Percentiles rank a stretch among this genome's conserved stretches.
Evolutionary conservation across 1,140 invertebrate species (phyloP).

Genomic region (Parapsyche elsis): DNA sequence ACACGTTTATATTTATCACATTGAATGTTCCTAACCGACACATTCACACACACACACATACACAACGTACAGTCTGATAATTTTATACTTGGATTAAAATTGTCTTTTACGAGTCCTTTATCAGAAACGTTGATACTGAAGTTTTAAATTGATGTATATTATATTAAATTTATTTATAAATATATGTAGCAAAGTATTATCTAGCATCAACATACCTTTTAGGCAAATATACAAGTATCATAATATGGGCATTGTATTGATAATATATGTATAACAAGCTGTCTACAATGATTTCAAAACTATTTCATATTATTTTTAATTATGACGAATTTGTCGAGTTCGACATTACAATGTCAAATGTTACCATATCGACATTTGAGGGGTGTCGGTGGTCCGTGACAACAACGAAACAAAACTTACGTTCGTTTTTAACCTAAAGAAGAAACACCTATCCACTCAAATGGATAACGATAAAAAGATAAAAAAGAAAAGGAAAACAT

Average conservation of each 20-base stretch:
- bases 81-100: not conserved
- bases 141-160: too few relatives aligned
- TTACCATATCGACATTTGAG: not conserved
- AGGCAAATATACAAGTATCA: too few relatives aligned
- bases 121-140: too few relatives aligned
- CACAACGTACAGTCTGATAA: too few relatives aligned
- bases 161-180: too few relatives aligned
- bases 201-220: too few relatives aligned
- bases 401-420: not conserved
- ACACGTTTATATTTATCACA: not conserved
- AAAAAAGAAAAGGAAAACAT: constrained; percentile 28
- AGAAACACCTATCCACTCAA: not conserved
- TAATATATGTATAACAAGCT: too few relatives aligned
- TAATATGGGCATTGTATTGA: too few relatives aligned
- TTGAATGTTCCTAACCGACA: not conserved
- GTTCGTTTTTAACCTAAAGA: not conserved
- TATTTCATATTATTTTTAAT: not conserved
- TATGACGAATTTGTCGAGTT: not conserved
- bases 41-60: not conserved
- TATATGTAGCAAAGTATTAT: too few relatives aligned
- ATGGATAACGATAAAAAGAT: constrained; percentile 37
- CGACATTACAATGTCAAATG: not conserved
- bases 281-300: not conserved
- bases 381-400: not conserved
- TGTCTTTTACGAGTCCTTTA: not conserved